These are phyloP conservation scores for Tympanoctomys barrerae DNA, from an alignment of 2,797 vertebrate species.

Conservation along the genomic window DNA sequence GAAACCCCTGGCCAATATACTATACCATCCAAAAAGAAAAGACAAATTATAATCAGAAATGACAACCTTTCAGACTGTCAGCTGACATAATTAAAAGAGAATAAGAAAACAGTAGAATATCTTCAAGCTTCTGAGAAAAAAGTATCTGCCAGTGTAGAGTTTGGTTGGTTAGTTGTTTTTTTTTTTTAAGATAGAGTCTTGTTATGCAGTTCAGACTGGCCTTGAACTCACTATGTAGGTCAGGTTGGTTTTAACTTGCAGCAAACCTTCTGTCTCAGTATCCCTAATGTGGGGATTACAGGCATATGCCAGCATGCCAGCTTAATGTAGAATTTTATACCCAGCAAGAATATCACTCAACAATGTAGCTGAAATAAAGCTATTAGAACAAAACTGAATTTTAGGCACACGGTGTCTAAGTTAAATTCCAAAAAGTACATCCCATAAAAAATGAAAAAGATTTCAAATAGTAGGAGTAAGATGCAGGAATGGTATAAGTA, in stretches of 20 bases:
- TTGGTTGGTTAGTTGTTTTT: background rate
- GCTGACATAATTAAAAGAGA: slow-evolving; percentile 25
- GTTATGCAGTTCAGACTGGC: background rate
- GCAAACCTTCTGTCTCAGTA: background rate
- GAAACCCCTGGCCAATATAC: background rate
- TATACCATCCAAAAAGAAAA: slow-evolving; percentile 16
- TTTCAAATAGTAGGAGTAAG: slow-evolving; percentile 26
- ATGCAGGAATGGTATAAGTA: background rate
- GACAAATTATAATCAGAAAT: slow-evolving; percentile 40
- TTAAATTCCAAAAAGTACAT: slow-evolving; percentile 44
- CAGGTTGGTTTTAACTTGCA: background rate
- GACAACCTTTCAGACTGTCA: background rate
- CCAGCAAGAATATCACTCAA: slow-evolving; percentile 51
- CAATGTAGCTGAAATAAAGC: slow-evolving; percentile 50
- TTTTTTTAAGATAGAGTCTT: background rate
- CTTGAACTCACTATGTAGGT: background rate
- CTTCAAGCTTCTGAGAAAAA: slow-evolving; percentile 51
- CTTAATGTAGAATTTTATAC: slow-evolving; percentile 46
- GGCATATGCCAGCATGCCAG: background rate
- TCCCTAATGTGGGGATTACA: background rate
- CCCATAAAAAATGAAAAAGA: slow-evolving; percentile 4
- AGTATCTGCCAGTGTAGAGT: slow-evolving; percentile 39
- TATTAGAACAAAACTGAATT: slow-evolving; percentile 43
- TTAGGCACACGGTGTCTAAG: slow-evolving; percentile 20
- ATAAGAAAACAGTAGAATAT: slow-evolving; percentile 1